Conservation (phyloP, 2,113 vertebrate genomes). For the Triplophysa tibetana region DNA sequence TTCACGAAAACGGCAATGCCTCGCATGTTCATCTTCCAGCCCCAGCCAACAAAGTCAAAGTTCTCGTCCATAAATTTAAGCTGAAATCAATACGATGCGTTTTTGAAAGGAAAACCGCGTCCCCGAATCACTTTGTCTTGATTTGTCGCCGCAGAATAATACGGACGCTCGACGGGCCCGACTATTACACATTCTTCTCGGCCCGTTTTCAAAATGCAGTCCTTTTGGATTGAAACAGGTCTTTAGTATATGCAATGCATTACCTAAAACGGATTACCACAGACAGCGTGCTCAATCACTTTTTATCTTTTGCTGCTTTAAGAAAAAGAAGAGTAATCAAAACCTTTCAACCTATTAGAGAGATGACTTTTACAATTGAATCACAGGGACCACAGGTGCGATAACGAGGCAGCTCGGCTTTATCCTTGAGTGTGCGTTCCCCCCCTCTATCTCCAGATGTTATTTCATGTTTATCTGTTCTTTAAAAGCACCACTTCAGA, state of each 20-base stretch:
- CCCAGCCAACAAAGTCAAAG: neutral
- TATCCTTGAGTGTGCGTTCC: conserved; percentile 90
- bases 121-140: conserved; percentile 43
- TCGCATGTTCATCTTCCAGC: conserved; percentile 14
- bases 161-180: conserved; percentile 50
- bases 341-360: conserved; percentile 99
- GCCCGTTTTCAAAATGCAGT: conserved; percentile 93
- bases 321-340: conserved; percentile 98
- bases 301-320: conserved; percentile 97
- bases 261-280: conserved; percentile 99
- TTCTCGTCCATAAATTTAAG: conserved; percentile 40
- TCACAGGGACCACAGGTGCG: conserved; percentile 99
- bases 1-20: conserved; percentile 28
- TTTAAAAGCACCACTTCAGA: conserved; percentile 75
- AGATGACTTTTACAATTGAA: conserved; percentile 99
- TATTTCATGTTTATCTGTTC: conserved; percentile 99
- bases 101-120: conserved; percentile 46
- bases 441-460: conserved; percentile 83
- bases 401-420: conserved; percentile 98
- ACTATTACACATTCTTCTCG: conserved; percentile 79
- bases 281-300: conserved; percentile 94
- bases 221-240: conserved; percentile 89
- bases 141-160: conserved; percentile 63
- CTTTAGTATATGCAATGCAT: conserved; percentile 96
- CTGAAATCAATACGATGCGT: conserved; percentile 45